Evolutionary conservation across 2,113 vertebrate species (phyloP).

Genomic region (Toxotes chatareus): DNA sequence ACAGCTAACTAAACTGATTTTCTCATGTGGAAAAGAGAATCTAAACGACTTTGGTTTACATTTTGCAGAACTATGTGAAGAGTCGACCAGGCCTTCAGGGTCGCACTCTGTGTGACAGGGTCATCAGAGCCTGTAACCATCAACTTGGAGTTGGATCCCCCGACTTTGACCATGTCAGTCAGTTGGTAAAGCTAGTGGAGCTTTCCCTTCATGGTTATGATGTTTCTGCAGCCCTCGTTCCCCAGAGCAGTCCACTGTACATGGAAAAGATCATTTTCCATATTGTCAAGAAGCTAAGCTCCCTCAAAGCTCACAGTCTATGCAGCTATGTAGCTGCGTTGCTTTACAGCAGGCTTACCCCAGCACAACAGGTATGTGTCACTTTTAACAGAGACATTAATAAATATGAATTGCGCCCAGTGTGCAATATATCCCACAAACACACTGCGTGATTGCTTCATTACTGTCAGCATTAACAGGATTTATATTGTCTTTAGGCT

Average conservation of each 20-base stretch:
- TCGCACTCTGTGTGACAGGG: constrained; percentile 84
- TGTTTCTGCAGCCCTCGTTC: constrained; percentile 39
- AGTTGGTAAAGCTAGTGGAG: constrained; percentile 85
- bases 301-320: constrained; percentile 52
- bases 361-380: constrained; percentile 58
- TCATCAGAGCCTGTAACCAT: constrained; percentile 90
- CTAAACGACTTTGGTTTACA: background rate
- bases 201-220: constrained; percentile 85
- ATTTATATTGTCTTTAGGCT: constrained; percentile 54
- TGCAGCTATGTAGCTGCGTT: constrained; percentile 75
- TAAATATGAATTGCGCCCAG: background rate
- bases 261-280: constrained; percentile 93
- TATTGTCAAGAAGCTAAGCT: constrained; percentile 84
- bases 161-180: constrained; percentile 62
- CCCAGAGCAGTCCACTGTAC: constrained; percentile 84
- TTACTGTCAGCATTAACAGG: background rate
- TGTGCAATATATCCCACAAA: background rate
- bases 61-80: constrained; percentile 62
- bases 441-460: background rate
- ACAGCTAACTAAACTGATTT: background rate
- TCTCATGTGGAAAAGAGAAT: background rate
- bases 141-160: constrained; percentile 76
- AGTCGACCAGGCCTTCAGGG: constrained; percentile 65
- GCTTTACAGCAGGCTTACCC: constrained; percentile 82
- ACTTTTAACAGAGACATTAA: background rate